Evolutionary conservation across 2,888 invertebrate genomes (phyloP), one percentile per base, ranked within the genome.

Genomic region (Coelogynopora nodosa): DNA sequence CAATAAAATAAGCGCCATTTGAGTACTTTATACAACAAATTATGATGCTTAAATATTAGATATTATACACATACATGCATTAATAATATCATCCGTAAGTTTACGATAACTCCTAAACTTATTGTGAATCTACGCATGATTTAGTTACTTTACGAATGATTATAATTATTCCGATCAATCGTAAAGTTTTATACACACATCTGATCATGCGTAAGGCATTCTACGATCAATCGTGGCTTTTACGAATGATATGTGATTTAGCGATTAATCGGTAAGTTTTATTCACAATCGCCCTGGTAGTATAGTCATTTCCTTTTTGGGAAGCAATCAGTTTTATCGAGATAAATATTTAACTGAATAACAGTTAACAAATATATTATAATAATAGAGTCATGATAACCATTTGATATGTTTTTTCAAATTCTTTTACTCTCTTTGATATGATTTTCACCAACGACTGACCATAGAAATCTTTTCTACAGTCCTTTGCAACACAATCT

Each of bases 1-100:
- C 88, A 88, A 74, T 2, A 84, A 27, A 88, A 86, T 31, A 87
- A 27, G 87, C 2, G 85, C 31, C 29, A 29, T 29, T 49, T 49
- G 5, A 10, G 49, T 49, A 49, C 49, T 49, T 49, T 49, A 49
- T 49, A 49, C 49, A 49, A 49, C 5, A 49, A 49, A 49, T 49
- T 49, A 49, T 49, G 49, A 49, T 49, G 18, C 49, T 49, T 49
- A 49, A 49, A 49, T 49, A 49, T 49, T 49, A 49, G 5, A 49
- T 49, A 49, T 49, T 49, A 49, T 49, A 49, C 49, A 49, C 49
- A 49, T 49, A 10, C 18, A 49, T 49, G 49, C 18, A 49, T 49
- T 49, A 49, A 49, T 49, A 49, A 18, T 49, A 49, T 49, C 49
- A 49, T 10, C 18, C 49, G 18, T 10, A 49, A 49, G 49, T 49